A percentile compares a stretch with the other conserved stretches of the same genome.
These are phyloP conservation scores for Panurus biarmicus DNA, from an alignment of 2,113 vertebrate species.

Conservation along the genomic window DNA sequence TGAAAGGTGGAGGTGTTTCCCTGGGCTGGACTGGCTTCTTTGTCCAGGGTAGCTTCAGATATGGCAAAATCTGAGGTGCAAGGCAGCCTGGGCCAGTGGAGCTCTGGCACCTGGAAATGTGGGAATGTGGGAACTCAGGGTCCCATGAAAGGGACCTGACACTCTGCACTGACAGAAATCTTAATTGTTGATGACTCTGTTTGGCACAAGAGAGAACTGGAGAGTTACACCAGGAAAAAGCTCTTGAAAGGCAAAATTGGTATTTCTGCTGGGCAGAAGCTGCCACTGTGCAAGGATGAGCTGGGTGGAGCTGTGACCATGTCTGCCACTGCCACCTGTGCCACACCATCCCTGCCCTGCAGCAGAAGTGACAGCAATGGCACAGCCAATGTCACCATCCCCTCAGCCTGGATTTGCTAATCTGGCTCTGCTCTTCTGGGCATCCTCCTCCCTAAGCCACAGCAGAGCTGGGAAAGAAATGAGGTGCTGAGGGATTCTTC, in stretches of 20 bases:
- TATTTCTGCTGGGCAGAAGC: background rate
- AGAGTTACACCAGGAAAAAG: background rate
- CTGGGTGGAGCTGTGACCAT: background rate
- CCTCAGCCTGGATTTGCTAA: background rate
- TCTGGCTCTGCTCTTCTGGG: background rate
- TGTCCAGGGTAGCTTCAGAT: background rate
- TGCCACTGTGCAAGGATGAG: background rate
- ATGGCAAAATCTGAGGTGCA: background rate
- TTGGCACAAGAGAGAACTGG: background rate
- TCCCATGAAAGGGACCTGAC: background rate
- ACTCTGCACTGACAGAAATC: background rate
- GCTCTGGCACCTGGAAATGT: background rate
- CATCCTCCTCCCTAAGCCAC: background rate
- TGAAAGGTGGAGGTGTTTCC: background rate
- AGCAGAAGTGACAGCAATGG: background rate
- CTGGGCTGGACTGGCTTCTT: background rate
- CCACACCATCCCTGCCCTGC: rapidly evolving
- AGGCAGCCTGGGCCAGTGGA: background rate
- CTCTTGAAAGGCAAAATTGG: background rate
- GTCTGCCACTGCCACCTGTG: rapidly evolving
- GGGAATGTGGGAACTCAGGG: background rate
- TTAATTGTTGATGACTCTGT: background rate
- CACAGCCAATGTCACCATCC: background rate
- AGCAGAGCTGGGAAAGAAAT: background rate
- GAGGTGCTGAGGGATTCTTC: background rate